Conservation (phyloP, 1,140 invertebrate species). For the Anastatus disparis region DNA sequence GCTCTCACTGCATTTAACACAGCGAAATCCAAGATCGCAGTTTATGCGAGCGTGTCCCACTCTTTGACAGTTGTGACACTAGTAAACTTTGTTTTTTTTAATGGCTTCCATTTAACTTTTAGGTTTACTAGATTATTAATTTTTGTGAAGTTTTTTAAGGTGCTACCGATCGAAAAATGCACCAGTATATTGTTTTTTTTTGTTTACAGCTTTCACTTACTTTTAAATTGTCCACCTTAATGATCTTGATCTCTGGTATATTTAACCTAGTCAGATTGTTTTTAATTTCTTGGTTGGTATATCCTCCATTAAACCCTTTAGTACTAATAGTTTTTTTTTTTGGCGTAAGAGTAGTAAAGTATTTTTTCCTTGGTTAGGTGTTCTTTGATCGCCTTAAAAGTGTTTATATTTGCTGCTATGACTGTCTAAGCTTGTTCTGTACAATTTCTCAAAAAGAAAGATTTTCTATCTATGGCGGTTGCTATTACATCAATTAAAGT, state of each 20-base stretch:
- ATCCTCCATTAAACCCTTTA: conserved; percentile 21
- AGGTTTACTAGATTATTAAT: conserved; percentile 32
- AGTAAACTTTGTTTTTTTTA: conserved; percentile 36
- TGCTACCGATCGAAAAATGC: conserved; percentile 36
- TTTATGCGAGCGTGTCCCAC: conserved; percentile 41
- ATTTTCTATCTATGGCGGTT: too few relatives aligned
- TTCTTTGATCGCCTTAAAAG: neutral
- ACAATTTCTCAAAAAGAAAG: too few relatives aligned
- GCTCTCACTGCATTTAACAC: conserved; percentile 31
- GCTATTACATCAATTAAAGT: too few relatives aligned
- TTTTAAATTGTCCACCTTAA: conserved; percentile 33
- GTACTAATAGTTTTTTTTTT: conserved; percentile 21
- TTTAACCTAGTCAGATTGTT: neutral
- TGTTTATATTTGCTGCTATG: too few relatives aligned
- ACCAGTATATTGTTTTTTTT: conserved; percentile 19
- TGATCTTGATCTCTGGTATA: conserved; percentile 14
- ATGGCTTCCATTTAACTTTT: conserved; percentile 40
- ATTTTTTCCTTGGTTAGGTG: neutral
- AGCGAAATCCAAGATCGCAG: conserved; percentile 40
- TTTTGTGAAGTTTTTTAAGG: conserved; percentile 15
- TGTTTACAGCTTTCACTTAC: conserved; percentile 32
- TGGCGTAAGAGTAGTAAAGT: conserved; percentile 36
- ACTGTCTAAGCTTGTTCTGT: too few relatives aligned
- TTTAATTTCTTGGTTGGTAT: neutral
- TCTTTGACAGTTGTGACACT: conserved; percentile 48